Base-by-base conservation (phyloP, 2,113 vertebrate genomes). In the Notothenia rossii region DNA sequence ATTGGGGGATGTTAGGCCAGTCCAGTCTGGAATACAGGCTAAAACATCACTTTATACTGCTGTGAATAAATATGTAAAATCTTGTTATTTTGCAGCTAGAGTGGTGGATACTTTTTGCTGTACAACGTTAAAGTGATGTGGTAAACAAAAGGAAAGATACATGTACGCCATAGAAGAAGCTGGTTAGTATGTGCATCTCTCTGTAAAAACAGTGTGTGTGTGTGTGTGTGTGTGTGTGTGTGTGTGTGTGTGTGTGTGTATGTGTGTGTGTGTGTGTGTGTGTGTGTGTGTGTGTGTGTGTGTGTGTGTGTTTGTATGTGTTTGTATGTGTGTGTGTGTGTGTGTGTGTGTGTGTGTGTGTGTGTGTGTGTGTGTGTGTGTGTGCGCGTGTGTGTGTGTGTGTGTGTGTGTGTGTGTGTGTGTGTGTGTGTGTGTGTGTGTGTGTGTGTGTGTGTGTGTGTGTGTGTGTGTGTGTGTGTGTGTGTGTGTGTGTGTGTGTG, bases 151-250 rank as follows among this genome's bases (percentile, higher is more conserved):
- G 55, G 10, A 58, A 29, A 58, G n/a, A 43, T 7, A 0, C 17
- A 48, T 33, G 17, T 22, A 53, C 0, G 12, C 58, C 40, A 12
- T 22, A 54, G 20, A 58, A 22, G 17, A 49, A 67, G 64, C 40
- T 11, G 46, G 48, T 68, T 40, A 53, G 22, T 36, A 33, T 14
- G 17, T 78, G 54, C 45, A 18, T 53, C 53, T 68, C 3, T 70
- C 3, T 60, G 40, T 65, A 45, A 61, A 65, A 25, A 49, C 22
- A 51, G 49, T 61, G 15, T 77, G 60, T 71, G 40, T 64, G 29
- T 73, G 75, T 75, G 69, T 63, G 54, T 67, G 70, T 77, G 50
- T 65, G 63, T 74, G 20, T 84, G 79, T 45, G 43, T 62, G 22
- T 77, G 36, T 75, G 70, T 40, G 36, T 40, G 33, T 36, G 36